Conservation (phyloP, 2,113 vertebrate genomes). For the Manacus vitellinus region DNA sequence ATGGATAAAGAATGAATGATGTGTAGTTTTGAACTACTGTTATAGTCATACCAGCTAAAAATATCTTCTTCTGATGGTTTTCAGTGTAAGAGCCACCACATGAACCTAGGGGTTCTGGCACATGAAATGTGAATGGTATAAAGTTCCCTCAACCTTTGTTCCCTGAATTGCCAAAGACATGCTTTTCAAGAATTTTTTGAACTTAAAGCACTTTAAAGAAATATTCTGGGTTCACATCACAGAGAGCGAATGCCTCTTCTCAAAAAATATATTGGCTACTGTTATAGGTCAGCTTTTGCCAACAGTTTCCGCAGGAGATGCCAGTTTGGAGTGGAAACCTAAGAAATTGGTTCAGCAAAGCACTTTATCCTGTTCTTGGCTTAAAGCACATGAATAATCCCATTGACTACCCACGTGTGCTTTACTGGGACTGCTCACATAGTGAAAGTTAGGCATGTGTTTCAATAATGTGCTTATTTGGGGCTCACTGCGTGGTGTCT, state of each 20-base stretch:
- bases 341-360: constrained; percentile 5
- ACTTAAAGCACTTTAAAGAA: constrained; percentile 21
- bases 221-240: background rate
- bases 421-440: constrained; percentile 22
- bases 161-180: background rate
- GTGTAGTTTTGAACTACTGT: background rate
- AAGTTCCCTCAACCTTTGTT: background rate
- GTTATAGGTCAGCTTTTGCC: constrained; percentile 34
- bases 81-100: background rate
- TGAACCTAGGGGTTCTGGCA: background rate
- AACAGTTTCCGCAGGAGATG: constrained; percentile 34
- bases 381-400: constrained; percentile 44
- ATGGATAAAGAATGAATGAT: background rate
- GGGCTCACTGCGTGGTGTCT: background rate
- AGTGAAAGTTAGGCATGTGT: background rate
- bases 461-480: background rate
- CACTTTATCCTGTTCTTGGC: constrained; percentile 38
- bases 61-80: background rate
- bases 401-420: constrained; percentile 49
- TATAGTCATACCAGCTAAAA: background rate
- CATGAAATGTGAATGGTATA: background rate
- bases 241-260: background rate
- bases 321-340: constrained; percentile 56
- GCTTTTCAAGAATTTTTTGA: constrained; percentile 43
- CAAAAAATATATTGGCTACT: constrained; percentile 24